Base-by-base conservation (phyloP, 2,797 vertebrate species). In the Nasua narica region DNA sequence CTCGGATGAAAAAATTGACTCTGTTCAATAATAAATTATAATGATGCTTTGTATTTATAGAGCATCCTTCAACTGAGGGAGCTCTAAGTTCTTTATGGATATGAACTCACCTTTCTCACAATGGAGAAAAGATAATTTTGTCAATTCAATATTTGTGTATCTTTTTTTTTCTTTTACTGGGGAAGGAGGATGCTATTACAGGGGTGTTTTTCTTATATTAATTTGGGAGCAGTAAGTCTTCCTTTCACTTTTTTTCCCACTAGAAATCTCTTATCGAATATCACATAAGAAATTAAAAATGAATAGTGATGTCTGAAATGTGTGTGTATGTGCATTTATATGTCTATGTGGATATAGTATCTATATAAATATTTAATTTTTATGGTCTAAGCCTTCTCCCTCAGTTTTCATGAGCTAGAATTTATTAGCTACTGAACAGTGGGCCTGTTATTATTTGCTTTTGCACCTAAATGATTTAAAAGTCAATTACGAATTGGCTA, bases 331-430 rank as follows among this genome's bases (percentile, higher is more conserved):
- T 40, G 78, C 90, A 37, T 95, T 86, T 94, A 79, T 91, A 54
- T 93, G 83, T 88, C 56, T 16, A 18, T 37, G 67, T 2, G 86
- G 29, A 4, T 72, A 21, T 74, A 88, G 84, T 37, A 91, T 72
- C 96, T 90, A 70, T 70, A 97, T 98, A 97, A 98, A 98, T 98
- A 98, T 97, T 98, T 97, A 96, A 98, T 97, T 94, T 98, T 97
- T 97, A 98, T 93, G 91, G 87, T 67, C 62, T 74, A 72, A 91
- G 77, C 70, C 77, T 90, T 95, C 92, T 96, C 94, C 94, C 69
- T 95, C 92, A 23, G 95, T 96, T 97, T 97, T 96, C 96, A 93
- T 78, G 94, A 89, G 96, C 77, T 82, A 70, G 96, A 95, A 96
- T 97, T 98, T 98, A 98, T 98, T 97, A 94, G 90, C 86, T 89